Evolutionary conservation across 2,113 vertebrate genomes (phyloP).

Genomic region (Regulus satrapa): DNA sequence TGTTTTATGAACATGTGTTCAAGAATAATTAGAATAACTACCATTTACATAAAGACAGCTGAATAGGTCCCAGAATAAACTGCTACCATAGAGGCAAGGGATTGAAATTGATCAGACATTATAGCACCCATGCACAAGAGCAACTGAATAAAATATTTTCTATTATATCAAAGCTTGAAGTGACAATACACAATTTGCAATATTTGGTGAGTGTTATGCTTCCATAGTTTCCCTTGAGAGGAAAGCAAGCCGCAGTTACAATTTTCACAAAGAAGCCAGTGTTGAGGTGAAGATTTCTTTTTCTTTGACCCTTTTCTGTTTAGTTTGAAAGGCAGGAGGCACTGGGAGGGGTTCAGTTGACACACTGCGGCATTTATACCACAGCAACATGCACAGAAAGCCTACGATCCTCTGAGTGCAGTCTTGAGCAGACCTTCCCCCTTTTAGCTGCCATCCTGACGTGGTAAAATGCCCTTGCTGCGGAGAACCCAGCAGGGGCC

Average conservation of each 20-base stretch:
- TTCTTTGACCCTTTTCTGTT: neutral
- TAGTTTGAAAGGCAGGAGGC: neutral
- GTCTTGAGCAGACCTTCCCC: neutral
- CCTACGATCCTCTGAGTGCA: neutral
- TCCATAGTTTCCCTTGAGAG: neutral
- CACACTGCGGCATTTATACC: neutral
- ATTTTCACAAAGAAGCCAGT: neutral
- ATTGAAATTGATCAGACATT: neutral
- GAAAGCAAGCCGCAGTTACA: neutral
- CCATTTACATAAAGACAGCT: neutral
- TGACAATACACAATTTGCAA: neutral
- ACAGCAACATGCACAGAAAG: neutral
- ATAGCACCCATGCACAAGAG: neutral
- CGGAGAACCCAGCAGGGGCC: neutral
- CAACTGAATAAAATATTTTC: neutral
- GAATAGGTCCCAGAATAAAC: neutral
- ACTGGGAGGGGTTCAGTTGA: neutral
- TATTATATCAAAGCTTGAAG: neutral
- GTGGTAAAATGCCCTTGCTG: conserved; percentile 24
- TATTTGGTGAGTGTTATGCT: neutral
- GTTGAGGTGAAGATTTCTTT: neutral
- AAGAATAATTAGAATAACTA: neutral
- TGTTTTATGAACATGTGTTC: neutral
- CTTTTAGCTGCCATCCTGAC: neutral
- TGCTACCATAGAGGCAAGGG: neutral